Percentiles rank a stretch among this genome's conserved stretches.
phyloP scores from a whole-genome alignment of 2,113 vertebrate species.

The Sula dactylatra region DNA sequence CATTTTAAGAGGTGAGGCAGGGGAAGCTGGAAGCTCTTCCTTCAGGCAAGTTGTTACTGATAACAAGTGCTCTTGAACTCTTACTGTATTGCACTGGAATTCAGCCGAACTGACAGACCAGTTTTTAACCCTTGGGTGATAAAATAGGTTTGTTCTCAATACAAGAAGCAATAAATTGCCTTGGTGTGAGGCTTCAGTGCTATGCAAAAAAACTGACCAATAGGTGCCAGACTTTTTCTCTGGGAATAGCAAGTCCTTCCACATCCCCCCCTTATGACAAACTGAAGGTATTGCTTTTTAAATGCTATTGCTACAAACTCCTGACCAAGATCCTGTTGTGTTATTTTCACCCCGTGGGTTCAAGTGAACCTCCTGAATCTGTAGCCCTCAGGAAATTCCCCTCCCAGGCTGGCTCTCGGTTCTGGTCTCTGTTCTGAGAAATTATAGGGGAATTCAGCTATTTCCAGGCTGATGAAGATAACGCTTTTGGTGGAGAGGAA shows the following conservation, averaged over 20 bases:
- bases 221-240: background rate
- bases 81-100: background rate
- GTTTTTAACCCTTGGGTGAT: constrained; percentile 20
- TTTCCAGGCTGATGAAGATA: background rate
- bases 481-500: background rate
- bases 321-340: background rate
- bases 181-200: background rate
- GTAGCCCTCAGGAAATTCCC: constrained; percentile 26
- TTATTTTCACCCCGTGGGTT: background rate
- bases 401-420: background rate
- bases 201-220: background rate
- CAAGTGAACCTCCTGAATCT: background rate
- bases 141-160: background rate
- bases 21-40: constrained; percentile 37
- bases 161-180: background rate
- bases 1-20: background rate
- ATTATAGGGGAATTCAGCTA: constrained; percentile 6
- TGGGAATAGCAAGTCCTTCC: background rate
- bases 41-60: constrained; percentile 6
- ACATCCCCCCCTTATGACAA: background rate
- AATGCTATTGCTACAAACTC: background rate
- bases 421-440: constrained; percentile 32
- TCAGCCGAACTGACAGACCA: background rate
- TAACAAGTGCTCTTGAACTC: background rate
- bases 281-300: background rate